A percentile compares a stretch with the other conserved stretches of the same genome.
Evolutionary conservation across 2,113 vertebrate genomes (phyloP).

Genomic region (Lepidothrix coronata): DNA sequence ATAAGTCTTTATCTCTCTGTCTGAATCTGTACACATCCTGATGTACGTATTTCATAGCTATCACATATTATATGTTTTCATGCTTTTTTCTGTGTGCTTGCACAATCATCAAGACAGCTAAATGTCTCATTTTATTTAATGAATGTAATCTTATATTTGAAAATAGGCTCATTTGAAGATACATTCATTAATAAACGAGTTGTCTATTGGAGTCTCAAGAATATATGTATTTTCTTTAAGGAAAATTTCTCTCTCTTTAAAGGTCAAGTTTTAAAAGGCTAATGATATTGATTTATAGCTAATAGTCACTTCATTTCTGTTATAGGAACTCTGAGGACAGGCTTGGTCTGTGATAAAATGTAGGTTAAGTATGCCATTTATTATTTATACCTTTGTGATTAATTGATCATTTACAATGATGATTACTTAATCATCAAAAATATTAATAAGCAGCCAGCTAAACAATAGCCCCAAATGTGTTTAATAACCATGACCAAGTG

Average conservation of each 20-base stretch:
- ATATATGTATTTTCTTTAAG: background rate
- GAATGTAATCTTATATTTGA: background rate
- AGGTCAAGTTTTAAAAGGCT: slow-evolving; percentile 27
- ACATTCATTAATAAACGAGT: background rate
- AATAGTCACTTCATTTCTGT: slow-evolving; percentile 35
- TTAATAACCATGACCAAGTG: background rate
- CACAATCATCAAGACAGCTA: background rate
- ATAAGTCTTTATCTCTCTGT: background rate
- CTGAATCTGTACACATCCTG: background rate
- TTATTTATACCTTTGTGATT: slow-evolving; percentile 43
- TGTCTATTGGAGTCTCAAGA: background rate
- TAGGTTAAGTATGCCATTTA: slow-evolving; percentile 19
- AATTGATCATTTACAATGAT: slow-evolving; percentile 47
- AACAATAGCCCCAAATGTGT: background rate
- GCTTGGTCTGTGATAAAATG: slow-evolving; percentile 33
- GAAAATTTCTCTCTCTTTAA: slow-evolving; percentile 7
- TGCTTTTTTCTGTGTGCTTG: background rate
- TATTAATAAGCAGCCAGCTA: slow-evolving; percentile 35
- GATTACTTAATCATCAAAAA: slow-evolving; percentile 42
- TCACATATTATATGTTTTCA: background rate
- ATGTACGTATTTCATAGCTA: background rate
- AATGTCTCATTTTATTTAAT: background rate
- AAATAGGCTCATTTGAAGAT: background rate
- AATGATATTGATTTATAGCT: background rate
- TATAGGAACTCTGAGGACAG: slow-evolving; percentile 13